phyloP scores from a whole-genome alignment of 2,113 vertebrate species.

The Peromyscus leucopus region DNA sequence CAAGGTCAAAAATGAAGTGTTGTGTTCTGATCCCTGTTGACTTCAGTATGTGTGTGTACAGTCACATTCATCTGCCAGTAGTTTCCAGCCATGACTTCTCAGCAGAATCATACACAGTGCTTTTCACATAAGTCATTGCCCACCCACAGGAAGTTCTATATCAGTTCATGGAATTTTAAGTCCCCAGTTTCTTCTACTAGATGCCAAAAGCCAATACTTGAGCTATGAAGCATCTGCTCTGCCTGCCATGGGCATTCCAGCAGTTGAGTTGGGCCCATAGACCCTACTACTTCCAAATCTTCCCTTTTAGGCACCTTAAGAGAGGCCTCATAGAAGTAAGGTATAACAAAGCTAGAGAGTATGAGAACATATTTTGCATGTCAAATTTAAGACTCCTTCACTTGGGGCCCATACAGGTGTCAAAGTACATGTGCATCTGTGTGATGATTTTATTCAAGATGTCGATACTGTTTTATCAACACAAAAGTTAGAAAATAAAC shows the following conservation, averaged over 20 bases:
- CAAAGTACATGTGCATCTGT: constrained; percentile 3
- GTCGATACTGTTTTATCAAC: background rate
- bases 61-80: background rate
- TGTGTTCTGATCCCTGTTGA: constrained; percentile 6
- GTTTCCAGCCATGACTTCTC: background rate
- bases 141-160: background rate
- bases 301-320: background rate
- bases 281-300: background rate
- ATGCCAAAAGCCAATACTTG: background rate
- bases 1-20: background rate
- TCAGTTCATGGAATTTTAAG: background rate
- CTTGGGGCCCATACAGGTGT: background rate
- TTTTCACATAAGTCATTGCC: background rate
- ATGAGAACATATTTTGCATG: background rate
- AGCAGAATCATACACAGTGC: background rate
- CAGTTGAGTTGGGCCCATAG: background rate
- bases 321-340: background rate
- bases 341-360: background rate
- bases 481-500: constrained; percentile 3
- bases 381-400: background rate
- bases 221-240: background rate
- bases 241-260: background rate
- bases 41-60: background rate
- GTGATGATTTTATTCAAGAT: background rate
- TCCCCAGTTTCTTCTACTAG: background rate